phyloP scores from a whole-genome alignment of 2,888 invertebrate genomes.

The Agrotis clavis region DNA sequence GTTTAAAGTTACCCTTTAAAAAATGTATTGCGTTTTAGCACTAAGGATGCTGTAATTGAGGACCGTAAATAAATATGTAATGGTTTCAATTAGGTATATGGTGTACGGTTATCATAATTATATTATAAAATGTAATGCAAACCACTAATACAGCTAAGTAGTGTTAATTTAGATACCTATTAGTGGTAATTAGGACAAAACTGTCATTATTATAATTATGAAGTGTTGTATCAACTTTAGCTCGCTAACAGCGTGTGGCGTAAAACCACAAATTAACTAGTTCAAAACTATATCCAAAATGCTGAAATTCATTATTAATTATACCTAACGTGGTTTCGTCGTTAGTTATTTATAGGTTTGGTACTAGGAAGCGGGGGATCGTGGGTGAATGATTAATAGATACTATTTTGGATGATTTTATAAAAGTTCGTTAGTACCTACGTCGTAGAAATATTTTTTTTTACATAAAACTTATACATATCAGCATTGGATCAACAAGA shows the following conservation, averaged over 20 bases:
- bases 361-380: background rate
- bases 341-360: slow-evolving; percentile 11
- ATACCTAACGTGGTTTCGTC: background rate
- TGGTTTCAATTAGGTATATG: no score
- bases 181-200: slow-evolving; percentile 11
- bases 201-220: slow-evolving; percentile 10
- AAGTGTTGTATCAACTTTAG: slow-evolving; percentile 1
- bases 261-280: no score
- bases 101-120: no score
- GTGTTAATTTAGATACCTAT: background rate
- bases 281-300: slow-evolving; percentile 20
- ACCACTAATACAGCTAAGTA: background rate
- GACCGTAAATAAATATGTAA: no score
- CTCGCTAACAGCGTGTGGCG: slow-evolving; percentile 7
- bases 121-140: no score
- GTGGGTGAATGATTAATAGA: background rate
- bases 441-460: no score
- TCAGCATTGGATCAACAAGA: no score
- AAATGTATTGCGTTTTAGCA: no score
- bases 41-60: no score
- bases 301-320: slow-evolving; percentile 22
- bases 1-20: no score
- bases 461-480: no score
- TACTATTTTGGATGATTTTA: background rate
- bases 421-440: no score